Evolutionary conservation across 2,797 vertebrate species (phyloP).

Genomic region (Aplochiton taeniatus): DNA sequence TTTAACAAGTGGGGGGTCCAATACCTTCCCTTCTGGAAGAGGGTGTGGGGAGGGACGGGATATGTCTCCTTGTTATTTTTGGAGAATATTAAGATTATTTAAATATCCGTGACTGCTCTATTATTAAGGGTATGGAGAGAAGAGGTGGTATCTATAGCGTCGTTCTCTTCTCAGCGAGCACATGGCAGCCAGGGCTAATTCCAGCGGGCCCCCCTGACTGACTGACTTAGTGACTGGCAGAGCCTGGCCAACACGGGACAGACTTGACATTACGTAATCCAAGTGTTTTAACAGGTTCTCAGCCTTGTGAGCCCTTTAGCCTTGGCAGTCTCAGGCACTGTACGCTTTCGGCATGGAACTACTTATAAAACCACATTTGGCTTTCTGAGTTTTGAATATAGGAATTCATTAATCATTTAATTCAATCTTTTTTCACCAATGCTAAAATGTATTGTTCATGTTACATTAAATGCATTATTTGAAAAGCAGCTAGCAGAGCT

Average conservation of each 20-base stretch:
- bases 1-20: too few species aligned
- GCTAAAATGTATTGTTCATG: too few species aligned
- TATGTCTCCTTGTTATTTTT: too few species aligned
- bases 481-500: too few species aligned
- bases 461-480: too few species aligned
- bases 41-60: too few species aligned
- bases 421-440: too few species aligned
- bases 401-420: constrained; percentile 6
- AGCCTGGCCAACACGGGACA: neutral
- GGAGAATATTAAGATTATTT: too few species aligned
- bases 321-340: constrained; percentile 11
- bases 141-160: constrained; percentile 37
- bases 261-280: constrained; percentile 49
- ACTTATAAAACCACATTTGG: too few species aligned
- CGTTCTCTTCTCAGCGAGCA: constrained; percentile 29
- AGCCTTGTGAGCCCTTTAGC: constrained; percentile 30
- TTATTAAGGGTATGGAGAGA: neutral
- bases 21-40: too few species aligned
- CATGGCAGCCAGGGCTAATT: constrained; percentile 47
- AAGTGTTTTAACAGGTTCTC: constrained; percentile 37
- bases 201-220: constrained; percentile 15
- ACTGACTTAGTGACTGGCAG: constrained; percentile 18
- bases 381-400: too few species aligned
- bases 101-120: too few species aligned
- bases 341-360: neutral